Conservation (phyloP, 1,140 invertebrate species). For the fruit fly (Drosophila melanogaster) region DNA sequence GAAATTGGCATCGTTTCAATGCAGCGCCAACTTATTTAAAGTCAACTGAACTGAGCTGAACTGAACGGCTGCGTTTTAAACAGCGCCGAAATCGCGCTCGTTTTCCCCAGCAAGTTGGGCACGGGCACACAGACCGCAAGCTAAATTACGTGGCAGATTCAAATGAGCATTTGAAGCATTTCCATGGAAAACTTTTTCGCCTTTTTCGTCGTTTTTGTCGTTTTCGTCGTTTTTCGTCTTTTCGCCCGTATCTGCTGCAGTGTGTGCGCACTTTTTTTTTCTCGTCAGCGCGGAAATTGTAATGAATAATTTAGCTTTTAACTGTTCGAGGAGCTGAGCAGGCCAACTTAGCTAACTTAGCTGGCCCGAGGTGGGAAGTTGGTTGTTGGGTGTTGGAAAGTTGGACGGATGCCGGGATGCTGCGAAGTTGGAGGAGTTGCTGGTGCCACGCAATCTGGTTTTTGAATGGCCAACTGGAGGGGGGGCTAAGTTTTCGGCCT, state of each 20-base stretch:
- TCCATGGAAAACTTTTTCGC: constrained; percentile 74
- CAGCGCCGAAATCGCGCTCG: constrained; percentile 48
- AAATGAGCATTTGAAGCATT: constrained; percentile 81
- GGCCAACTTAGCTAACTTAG: not conserved
- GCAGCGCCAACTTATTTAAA: constrained; percentile 73
- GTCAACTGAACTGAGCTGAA: constrained; percentile 65
- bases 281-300: constrained; percentile 72
- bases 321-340: constrained; percentile 43
- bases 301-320: constrained; percentile 81
- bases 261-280: constrained; percentile 19
- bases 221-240: constrained; percentile 18
- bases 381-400: not conserved
- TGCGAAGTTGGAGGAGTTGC: not conserved
- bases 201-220: constrained; percentile 30
- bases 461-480: constrained; percentile 49
- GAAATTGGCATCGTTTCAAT: constrained; percentile 77
- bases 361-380: not conserved
- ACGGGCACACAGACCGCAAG: constrained; percentile 40
- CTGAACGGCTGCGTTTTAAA: constrained; percentile 55
- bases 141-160: constrained; percentile 60
- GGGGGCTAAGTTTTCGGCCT: constrained; percentile 53
- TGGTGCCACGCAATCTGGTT: constrained; percentile 66
- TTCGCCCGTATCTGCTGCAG: too few relatives aligned
- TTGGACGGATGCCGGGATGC: not conserved
- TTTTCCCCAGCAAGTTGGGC: constrained; percentile 1